Evolutionary conservation across 2,888 invertebrate species (phyloP).

Genomic region (Perizoma flavofasciatum): DNA sequence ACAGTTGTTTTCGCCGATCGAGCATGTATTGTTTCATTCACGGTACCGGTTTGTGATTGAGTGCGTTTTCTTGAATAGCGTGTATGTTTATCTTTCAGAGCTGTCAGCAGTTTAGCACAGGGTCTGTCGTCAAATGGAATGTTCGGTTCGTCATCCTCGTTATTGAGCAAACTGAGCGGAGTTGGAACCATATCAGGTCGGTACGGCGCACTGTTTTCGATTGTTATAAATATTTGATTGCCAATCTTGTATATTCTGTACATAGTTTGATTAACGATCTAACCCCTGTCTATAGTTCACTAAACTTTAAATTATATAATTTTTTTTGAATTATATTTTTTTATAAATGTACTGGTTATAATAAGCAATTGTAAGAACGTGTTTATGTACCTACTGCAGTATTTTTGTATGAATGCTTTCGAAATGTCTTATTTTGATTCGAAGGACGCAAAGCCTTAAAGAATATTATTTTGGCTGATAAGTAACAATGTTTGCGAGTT

Average conservation of each 20-base stretch:
- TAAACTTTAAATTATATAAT: not conserved
- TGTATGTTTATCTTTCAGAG: conserved; percentile 71
- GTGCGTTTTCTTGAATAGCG: conserved; percentile 52
- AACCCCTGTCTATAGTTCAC: not conserved
- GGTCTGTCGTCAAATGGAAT: conserved; percentile 88
- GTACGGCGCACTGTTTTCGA: conserved; percentile 43
- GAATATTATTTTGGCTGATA: too few relatives aligned
- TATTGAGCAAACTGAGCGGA: conserved; percentile 80
- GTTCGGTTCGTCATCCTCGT: conserved; percentile 90
- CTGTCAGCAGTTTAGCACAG: conserved; percentile 81
- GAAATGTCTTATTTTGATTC: too few relatives aligned
- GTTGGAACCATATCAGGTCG: conserved; percentile 81
- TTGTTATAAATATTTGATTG: conserved; percentile 10
- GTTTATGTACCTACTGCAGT: not conserved
- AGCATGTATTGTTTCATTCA: conserved; percentile 56
- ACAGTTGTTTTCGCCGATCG: conserved; percentile 53
- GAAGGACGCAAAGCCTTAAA: too few relatives aligned
- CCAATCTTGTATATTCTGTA: conserved; percentile 19
- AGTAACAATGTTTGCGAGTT: not conserved
- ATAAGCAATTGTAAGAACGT: not conserved
- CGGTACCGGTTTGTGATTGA: conserved; percentile 18
- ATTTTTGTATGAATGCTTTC: not conserved
- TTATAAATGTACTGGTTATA: not conserved
- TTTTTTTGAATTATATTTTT: too few relatives aligned
- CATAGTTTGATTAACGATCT: conserved; percentile 16